phyloP scores from a whole-genome alignment of 2,797 vertebrate genomes.

The Masticophis lateralis region DNA sequence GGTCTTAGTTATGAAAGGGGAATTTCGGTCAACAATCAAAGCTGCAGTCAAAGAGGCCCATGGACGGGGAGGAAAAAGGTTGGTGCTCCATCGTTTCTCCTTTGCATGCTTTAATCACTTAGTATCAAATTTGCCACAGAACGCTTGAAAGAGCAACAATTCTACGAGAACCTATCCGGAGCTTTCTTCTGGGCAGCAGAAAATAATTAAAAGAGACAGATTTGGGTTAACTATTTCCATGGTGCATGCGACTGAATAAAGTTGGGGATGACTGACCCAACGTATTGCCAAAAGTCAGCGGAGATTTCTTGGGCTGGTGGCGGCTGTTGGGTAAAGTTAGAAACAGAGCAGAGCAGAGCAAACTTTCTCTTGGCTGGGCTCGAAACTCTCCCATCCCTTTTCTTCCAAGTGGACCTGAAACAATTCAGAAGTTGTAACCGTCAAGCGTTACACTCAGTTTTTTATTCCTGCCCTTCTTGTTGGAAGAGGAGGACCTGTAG shows the following conservation, averaged over 20 bases:
- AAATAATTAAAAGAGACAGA: conserved; percentile 79
- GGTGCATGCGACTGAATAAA: conserved; percentile 65
- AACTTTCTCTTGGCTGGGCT: conserved; percentile 24
- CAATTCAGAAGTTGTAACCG: conserved; percentile 50
- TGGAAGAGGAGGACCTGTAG: conserved; percentile 25
- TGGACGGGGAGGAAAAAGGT: conserved; percentile 72
- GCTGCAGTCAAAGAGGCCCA: conserved; percentile 69
- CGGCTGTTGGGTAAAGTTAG: not conserved
- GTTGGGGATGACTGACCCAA: conserved; percentile 65
- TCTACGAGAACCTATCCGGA: conserved; percentile 76
- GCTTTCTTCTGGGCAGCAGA: conserved; percentile 78
- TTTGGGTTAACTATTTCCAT: conserved; percentile 77
- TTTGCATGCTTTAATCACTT: conserved; percentile 74
- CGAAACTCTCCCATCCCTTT: conserved; percentile 25
- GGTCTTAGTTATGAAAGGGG: conserved; percentile 68
- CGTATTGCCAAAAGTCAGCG: conserved; percentile 58
- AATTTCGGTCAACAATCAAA: conserved; percentile 78
- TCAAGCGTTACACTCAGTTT: conserved; percentile 51
- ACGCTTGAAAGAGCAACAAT: conserved; percentile 79
- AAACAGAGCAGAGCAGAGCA: conserved; percentile 25
- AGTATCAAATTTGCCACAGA: conserved; percentile 74
- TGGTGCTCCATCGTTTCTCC: conserved; percentile 65
- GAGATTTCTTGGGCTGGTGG: conserved; percentile 47
- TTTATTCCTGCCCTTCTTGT: conserved; percentile 19
- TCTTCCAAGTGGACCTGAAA: conserved; percentile 54